Percentiles rank a stretch among this genome's conserved stretches.
These are phyloP conservation scores for Paramuricea clavata DNA, from an alignment of 92 coral and sea anemone species.

Conservation along the genomic window DNA sequence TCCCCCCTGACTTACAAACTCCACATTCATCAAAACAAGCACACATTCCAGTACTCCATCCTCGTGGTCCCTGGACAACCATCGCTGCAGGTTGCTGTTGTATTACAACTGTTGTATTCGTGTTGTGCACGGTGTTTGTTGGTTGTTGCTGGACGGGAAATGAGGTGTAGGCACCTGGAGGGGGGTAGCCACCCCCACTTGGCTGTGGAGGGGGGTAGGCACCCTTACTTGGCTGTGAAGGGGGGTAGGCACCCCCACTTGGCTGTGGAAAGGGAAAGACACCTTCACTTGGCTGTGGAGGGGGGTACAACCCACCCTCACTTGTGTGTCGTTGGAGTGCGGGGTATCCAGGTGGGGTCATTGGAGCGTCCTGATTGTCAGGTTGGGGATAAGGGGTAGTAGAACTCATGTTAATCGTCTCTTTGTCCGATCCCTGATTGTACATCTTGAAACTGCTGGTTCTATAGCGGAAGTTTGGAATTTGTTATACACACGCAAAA, in stretches of 20 bases:
- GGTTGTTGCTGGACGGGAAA: background rate
- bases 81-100: slow-evolving; percentile 13
- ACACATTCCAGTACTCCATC: slow-evolving; percentile 1
- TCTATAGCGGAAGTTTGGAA: too few species aligned
- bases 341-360: background rate
- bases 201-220: background rate
- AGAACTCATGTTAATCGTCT: background rate
- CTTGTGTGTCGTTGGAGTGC: background rate
- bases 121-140: background rate
- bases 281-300: background rate
- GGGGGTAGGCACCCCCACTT: too few species aligned
- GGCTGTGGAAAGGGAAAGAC: too few species aligned
- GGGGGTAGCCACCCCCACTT: background rate
- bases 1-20: slow-evolving; percentile 12
- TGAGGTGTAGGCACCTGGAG: background rate
- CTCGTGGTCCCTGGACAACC: background rate
- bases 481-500: too few species aligned
- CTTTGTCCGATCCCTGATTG: background rate
- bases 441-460: background rate
- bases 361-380: background rate
- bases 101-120: slow-evolving; percentile 14
- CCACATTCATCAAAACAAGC: slow-evolving; percentile 16
- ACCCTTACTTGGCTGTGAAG: too few species aligned
- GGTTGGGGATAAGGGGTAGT: background rate
- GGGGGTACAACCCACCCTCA: too few species aligned